phyloP scores from a whole-genome alignment of 2,797 vertebrate genomes.

The Lateolabrax maculatus region DNA sequence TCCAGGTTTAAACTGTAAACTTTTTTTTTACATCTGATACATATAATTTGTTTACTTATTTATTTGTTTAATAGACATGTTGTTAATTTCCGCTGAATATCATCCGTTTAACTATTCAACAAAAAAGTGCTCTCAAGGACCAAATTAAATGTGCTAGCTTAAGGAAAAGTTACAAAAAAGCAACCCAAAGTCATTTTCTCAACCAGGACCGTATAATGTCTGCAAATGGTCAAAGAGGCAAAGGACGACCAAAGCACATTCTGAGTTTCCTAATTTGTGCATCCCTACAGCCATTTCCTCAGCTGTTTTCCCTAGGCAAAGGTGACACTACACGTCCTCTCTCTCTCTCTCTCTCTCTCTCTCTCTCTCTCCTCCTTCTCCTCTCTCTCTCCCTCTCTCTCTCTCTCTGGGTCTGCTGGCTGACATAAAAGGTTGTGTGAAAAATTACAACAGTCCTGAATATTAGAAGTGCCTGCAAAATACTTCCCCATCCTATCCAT shows the following conservation, averaged over 20 bases:
- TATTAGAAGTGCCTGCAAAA: conserved; percentile 73
- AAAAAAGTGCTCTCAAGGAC: neutral
- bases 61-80: neutral
- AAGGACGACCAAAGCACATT: conserved; percentile 36
- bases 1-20: neutral
- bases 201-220: neutral
- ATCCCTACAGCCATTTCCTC: conserved; percentile 45
- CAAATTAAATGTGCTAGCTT: neutral
- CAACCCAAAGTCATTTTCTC: conserved; percentile 16
- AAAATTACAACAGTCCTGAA: conserved; percentile 73
- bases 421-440: conserved; percentile 78
- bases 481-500: conserved; percentile 71
- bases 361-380: conserved; percentile 28
- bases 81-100: neutral
- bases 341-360: conserved; percentile 6
- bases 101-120: neutral
- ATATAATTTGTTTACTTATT: neutral
- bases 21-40: neutral
- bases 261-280: conserved; percentile 41
- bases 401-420: conserved; percentile 20
- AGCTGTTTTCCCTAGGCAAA: conserved; percentile 38
- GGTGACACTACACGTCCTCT: conserved; percentile 44
- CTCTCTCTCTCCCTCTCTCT: conserved; percentile 20
- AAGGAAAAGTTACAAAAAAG: neutral
- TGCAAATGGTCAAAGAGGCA: conserved; percentile 37